A percentile compares a stretch with the other conserved stretches of the same genome.
Evolutionary conservation across 2,797 vertebrate species (phyloP).

Genomic region (Pagetopsis macropterus): DNA sequence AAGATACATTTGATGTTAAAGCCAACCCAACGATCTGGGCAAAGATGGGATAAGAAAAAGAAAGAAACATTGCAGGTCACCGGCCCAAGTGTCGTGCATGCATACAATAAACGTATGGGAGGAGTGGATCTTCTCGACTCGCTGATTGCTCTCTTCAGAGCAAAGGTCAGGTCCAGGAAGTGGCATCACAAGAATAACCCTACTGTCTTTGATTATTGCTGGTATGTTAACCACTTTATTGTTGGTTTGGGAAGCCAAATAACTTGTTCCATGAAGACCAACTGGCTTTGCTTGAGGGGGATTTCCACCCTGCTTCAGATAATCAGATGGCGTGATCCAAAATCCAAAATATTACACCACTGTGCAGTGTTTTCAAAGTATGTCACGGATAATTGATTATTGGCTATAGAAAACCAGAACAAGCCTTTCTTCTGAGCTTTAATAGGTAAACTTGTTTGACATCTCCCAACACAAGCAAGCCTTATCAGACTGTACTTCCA

Average conservation of each 20-base stretch:
- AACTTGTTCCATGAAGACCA: constrained; percentile 46
- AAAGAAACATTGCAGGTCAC: too few relatives aligned
- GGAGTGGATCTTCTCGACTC: too few relatives aligned
- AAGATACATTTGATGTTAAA: too few relatives aligned
- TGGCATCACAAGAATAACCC: constrained; percentile 28
- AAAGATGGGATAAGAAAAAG: too few relatives aligned
- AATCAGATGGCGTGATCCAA: constrained; percentile 29
- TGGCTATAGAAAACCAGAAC: constrained; percentile 36
- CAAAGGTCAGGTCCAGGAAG: too few relatives aligned
- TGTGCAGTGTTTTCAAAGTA: constrained; percentile 37
- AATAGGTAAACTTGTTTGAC: constrained; percentile 50
- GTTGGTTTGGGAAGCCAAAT: constrained; percentile 54
- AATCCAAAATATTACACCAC: constrained; percentile 48
- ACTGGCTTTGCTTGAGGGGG: constrained; percentile 33
- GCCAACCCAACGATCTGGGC: too few relatives aligned
- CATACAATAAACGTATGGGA: too few relatives aligned
- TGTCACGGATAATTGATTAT: constrained; percentile 48
- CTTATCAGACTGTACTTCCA: constrained; percentile 59
- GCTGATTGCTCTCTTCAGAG: too few relatives aligned
- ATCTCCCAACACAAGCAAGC: constrained; percentile 47
- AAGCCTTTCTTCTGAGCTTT: constrained; percentile 48
- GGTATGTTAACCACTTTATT: constrained; percentile 78
- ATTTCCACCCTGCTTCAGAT: constrained; percentile 42
- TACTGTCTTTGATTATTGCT: constrained; percentile 49
- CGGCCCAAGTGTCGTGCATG: too few relatives aligned